Percentiles rank a stretch among this genome's conserved stretches.
These are phyloP conservation scores for Phenganax stokvisi DNA, from an alignment of 92 coral and sea anemone genomes.

Conservation along the genomic window DNA sequence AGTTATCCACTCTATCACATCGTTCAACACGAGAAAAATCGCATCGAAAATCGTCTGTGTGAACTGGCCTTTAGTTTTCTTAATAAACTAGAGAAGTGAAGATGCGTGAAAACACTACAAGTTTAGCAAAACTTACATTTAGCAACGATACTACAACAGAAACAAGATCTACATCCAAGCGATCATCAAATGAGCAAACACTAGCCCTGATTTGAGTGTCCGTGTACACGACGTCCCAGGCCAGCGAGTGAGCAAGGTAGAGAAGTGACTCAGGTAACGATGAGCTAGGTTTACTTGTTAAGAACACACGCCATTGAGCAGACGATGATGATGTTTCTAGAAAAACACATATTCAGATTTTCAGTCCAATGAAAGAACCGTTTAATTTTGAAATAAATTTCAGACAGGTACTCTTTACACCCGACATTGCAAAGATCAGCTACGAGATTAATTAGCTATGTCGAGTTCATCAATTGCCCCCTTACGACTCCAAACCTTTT, in stretches of 20 bases:
- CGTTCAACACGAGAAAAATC: no score
- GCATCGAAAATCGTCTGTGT: no score
- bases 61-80: no score
- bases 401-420: no score
- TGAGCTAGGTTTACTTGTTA: constrained; percentile 69
- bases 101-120: background rate
- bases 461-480: no score
- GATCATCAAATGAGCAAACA: constrained; percentile 42
- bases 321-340: constrained; percentile 62
- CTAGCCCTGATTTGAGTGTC: constrained; percentile 53
- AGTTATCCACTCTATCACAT: no score
- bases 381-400: no score
- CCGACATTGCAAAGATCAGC: no score
- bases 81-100: background rate
- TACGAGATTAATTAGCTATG: no score
- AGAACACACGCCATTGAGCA: constrained; percentile 82
- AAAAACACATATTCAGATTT: background rate
- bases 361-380: no score
- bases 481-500: no score
- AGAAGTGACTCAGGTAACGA: constrained; percentile 74
- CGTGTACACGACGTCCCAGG: constrained; percentile 91
- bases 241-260: constrained; percentile 78
- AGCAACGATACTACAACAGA: constrained; percentile 56
- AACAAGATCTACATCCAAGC: constrained; percentile 53
- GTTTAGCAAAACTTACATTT: constrained; percentile 46